Evolutionary conservation across 2,113 vertebrate species (phyloP).

Genomic region (Pomatorhinus ruficollis): DNA sequence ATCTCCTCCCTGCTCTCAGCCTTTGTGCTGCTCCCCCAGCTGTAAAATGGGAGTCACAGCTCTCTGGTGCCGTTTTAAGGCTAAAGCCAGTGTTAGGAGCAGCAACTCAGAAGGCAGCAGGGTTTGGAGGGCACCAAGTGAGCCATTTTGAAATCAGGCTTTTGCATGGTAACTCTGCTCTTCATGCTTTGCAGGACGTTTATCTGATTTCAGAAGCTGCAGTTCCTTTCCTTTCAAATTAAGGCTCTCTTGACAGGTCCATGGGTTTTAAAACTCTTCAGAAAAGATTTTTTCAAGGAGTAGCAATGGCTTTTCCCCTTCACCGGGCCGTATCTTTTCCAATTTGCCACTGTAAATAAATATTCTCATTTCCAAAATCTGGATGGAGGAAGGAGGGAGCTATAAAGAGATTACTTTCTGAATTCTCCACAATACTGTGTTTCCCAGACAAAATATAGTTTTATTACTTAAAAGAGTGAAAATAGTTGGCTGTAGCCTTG

Average conservation of each 20-base stretch:
- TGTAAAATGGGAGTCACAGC: background rate
- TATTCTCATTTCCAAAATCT: background rate
- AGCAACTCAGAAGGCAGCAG: background rate
- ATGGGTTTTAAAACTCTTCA: background rate
- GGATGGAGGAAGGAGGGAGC: background rate
- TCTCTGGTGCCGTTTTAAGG: background rate
- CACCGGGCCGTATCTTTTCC: background rate
- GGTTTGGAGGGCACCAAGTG: background rate
- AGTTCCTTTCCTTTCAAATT: background rate
- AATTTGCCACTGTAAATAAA: constrained; percentile 9
- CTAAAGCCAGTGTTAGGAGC: background rate
- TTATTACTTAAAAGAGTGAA: background rate
- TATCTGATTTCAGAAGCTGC: background rate
- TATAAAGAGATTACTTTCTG: background rate
- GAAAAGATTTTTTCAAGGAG: background rate
- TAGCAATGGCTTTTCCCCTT: constrained; percentile 7
- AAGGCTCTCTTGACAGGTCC: background rate
- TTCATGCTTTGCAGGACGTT: background rate
- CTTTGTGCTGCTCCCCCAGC: background rate
- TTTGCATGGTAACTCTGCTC: background rate
- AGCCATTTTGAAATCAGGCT: background rate
- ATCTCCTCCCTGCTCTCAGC: background rate
- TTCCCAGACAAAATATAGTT: background rate
- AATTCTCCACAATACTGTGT: background rate
- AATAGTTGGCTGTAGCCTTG: background rate